phyloP scores from a whole-genome alignment of 2,888 invertebrate species.

The Stenodema calcarata region DNA sequence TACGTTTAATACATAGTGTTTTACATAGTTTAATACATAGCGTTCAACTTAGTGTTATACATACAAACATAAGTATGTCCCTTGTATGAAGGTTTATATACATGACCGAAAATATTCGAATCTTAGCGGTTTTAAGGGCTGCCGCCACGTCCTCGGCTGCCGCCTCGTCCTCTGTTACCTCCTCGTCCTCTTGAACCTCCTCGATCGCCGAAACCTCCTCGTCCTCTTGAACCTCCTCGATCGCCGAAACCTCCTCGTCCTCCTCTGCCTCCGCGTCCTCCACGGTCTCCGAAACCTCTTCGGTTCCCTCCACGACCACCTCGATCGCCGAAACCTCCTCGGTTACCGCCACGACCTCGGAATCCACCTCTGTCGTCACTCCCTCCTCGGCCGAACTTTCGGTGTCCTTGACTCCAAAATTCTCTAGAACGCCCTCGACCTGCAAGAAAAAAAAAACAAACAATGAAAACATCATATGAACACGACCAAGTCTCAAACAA shows the following conservation, averaged over 20 bases:
- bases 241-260: slow-evolving; percentile 64
- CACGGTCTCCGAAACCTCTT: slow-evolving; percentile 61
- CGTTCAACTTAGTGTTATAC: too few species aligned
- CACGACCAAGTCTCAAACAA: too few species aligned
- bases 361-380: not conserved
- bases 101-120: too few species aligned
- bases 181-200: slow-evolving; percentile 62
- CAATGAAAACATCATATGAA: not conserved
- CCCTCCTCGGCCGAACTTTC: not conserved
- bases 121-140: not conserved
- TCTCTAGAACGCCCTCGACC: not conserved
- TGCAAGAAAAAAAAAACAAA: not conserved
- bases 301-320: slow-evolving; percentile 63
- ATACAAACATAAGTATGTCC: too few species aligned
- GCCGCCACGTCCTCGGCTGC: slow-evolving; percentile 60
- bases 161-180: slow-evolving; percentile 62
- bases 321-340: slow-evolving; percentile 58
- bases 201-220: slow-evolving; percentile 61
- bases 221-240: slow-evolving; percentile 61
- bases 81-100: too few species aligned
- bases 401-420: not conserved
- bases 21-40: too few species aligned
- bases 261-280: slow-evolving; percentile 62
- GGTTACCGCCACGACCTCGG: slow-evolving; percentile 35
- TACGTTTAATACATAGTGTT: too few species aligned